These are phyloP conservation scores for Pygoscelis antarcticus DNA, from an alignment of 2,113 vertebrate genomes.

Conservation along the genomic window DNA sequence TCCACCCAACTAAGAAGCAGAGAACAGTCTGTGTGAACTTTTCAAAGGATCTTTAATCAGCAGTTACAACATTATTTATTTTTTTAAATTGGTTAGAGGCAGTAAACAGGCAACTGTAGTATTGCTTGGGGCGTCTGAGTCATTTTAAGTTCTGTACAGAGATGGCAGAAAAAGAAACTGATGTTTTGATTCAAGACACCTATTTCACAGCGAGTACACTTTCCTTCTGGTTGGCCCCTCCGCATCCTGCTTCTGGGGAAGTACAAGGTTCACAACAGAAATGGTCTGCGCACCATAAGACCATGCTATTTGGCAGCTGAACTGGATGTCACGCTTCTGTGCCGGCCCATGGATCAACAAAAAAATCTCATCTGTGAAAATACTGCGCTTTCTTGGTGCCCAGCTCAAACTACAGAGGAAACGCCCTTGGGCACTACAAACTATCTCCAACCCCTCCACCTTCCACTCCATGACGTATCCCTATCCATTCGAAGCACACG, in stretches of 20 bases:
- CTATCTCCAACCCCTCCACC: not conserved
- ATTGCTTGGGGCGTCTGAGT: not conserved
- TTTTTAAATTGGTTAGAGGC: not conserved
- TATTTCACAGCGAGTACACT: not conserved
- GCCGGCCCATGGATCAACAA: not conserved
- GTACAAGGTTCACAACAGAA: not conserved
- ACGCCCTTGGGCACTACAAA: not conserved
- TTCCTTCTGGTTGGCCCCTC: not conserved
- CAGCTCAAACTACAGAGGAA: not conserved
- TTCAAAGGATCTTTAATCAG: slow-evolving; percentile 23
- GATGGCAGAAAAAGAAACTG: not conserved
- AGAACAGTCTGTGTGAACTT: not conserved
- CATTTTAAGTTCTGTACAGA: not conserved
- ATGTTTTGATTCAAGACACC: not conserved
- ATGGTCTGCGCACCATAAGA: not conserved
- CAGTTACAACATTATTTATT: not conserved
- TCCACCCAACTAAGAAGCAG: not conserved
- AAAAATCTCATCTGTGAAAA: not conserved
- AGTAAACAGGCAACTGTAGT: not conserved
- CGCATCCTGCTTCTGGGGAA: not conserved
- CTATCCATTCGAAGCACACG: not conserved
- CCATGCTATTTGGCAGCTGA: not conserved
- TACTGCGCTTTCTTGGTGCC: rapidly evolving
- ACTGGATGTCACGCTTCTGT: not conserved
- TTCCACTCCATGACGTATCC: not conserved